phyloP scores from a whole-genome alignment of 1,140 invertebrate genomes.

The Zaprionus davidi region DNA sequence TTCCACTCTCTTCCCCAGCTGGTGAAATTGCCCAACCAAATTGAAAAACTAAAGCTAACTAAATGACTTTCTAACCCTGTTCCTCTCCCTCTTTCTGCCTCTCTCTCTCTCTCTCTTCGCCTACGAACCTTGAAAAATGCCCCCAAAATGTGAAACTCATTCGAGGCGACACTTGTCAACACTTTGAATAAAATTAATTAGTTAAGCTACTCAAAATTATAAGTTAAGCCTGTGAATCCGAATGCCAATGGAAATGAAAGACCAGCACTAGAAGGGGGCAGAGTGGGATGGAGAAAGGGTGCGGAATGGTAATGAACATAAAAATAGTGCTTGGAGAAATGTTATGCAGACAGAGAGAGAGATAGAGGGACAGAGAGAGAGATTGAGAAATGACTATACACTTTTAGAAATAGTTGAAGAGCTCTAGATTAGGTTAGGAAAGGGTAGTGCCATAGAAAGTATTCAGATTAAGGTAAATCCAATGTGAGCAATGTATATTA shows the following conservation, averaged over 20 bases:
- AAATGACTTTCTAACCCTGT: constrained; percentile 23
- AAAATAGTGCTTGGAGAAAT: background rate
- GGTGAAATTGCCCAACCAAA: constrained; percentile 24
- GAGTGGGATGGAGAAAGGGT: background rate
- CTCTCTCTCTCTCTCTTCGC: background rate
- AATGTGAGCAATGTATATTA: too few relatives aligned
- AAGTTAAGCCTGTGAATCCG: background rate
- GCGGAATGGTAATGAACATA: background rate
- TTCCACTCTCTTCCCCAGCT: constrained; percentile 24
- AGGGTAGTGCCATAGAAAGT: too few relatives aligned
- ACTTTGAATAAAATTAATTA: constrained; percentile 44
- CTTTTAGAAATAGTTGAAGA: too few relatives aligned
- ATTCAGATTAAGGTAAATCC: background rate
- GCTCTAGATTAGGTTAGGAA: background rate
- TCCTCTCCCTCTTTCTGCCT: too few relatives aligned
- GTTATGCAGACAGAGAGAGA: background rate
- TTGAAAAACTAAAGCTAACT: constrained; percentile 42
- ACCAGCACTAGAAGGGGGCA: background rate
- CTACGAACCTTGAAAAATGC: constrained; percentile 18
- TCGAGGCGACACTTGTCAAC: constrained; percentile 33
- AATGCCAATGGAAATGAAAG: background rate
- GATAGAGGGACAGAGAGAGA: background rate
- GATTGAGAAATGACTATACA: background rate
- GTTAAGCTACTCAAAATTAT: constrained; percentile 16
- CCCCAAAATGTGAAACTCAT: constrained; percentile 32